Evolutionary conservation across 2,113 vertebrate species (phyloP), one percentile per base, ranked within the genome.

Genomic region (Dipodomys spectabilis): DNA sequence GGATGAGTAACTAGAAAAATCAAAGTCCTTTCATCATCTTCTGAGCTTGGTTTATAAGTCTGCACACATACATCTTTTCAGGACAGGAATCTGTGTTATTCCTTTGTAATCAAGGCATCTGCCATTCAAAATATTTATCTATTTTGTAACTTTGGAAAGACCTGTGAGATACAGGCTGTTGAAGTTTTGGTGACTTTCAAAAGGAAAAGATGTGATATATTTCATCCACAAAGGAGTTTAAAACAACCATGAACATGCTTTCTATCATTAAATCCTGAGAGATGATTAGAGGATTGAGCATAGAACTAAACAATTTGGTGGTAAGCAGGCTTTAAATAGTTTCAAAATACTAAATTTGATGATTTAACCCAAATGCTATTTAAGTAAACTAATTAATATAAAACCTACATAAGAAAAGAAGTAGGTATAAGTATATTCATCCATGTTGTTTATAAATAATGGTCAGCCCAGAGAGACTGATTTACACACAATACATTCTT

Each of bases 381-480:
- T 88, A 95, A 92, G 92, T 91, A 95, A 94, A 64, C 60, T 60
- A 95, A 92, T 94, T 90, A 79, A 81, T 74, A 60, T 85, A 81
- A 87, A 90, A 81, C 28, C 91, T n/a, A 82, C 13, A 64, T 90
- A 88, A 94, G 57, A 12, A 95, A 96, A 81, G 69, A 87, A 84
- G 23, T 88, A 65, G 83, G 5, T 53, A 25, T 71, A 82, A 86
- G 39, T 85, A 69, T 65, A 7, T 81, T 77, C 88, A 74, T 68
- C 79, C 32, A 68, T 82, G 9, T 74, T 96, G 32, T 49, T 94
- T 91, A 95, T 93, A 95, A 96, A 95, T 86, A 96, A 86, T 82
- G 49, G 93, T 87, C 35, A 94, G 2, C 15, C 83, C 49, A 35
- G 18, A 62, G 49, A 93, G 45, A 93, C 49, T 88, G 28, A 30